Evolutionary conservation across 2,888 invertebrate species (phyloP).

Genomic region (Pammene aurita): DNA sequence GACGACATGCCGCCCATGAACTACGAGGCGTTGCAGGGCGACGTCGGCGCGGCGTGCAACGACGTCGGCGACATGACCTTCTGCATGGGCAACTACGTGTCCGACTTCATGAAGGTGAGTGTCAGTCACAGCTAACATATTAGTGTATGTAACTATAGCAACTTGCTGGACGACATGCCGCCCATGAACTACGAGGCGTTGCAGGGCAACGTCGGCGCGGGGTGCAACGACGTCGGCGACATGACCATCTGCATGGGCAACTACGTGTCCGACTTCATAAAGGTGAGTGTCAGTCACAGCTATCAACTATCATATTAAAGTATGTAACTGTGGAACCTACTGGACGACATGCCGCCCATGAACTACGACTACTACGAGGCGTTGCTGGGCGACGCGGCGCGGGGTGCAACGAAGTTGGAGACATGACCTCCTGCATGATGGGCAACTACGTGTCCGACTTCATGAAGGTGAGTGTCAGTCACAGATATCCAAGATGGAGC

Average conservation of each 20-base stretch:
- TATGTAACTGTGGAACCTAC: constrained; percentile 51
- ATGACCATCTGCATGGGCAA: constrained; percentile 93
- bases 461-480: constrained; percentile 85
- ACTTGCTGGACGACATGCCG: constrained; percentile 71
- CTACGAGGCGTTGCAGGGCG: constrained; percentile 66
- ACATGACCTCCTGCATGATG: constrained; percentile 94
- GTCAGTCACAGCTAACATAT: neutral
- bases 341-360: constrained; percentile 73
- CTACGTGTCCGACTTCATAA: constrained; percentile 93
- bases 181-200: constrained; percentile 68
- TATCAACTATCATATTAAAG: no score
- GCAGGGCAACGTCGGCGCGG: constrained; percentile 64
- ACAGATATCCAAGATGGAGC: neutral
- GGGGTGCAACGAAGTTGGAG: constrained; percentile 86
- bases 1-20: constrained; percentile 73
- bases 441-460: constrained; percentile 93
- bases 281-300: constrained; percentile 71
- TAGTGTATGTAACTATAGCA: constrained; percentile 41
- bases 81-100: constrained; percentile 92
- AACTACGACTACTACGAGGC: constrained; percentile 69
- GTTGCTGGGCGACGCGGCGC: constrained; percentile 63
- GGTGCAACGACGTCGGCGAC: constrained; percentile 87
- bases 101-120: constrained; percentile 91
- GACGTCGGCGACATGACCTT: constrained; percentile 92
- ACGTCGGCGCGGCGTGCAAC: constrained; percentile 71